Conservation (phyloP, 2,797 vertebrate species). For the Galagoides demidoff region DNA sequence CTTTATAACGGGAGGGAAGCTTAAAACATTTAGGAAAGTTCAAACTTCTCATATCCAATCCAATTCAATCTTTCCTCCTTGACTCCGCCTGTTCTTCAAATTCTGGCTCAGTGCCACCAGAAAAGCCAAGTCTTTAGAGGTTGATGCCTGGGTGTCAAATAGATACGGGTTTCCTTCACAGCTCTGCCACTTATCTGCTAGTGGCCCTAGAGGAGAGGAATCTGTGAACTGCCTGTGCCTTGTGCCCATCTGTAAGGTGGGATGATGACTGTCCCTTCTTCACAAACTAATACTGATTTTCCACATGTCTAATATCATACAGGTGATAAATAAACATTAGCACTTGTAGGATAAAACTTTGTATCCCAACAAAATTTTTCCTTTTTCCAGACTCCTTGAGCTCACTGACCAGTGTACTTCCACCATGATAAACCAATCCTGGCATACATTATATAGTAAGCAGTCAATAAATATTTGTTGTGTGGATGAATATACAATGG, state of each 20-base stretch:
- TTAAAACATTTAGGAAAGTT: conserved; percentile 6
- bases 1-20: not conserved
- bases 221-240: not conserved
- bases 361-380: not conserved
- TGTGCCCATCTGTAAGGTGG: not conserved
- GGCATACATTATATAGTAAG: conserved; percentile 30
- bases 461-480: not conserved
- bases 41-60: not conserved
- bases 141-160: not conserved
- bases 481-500: not conserved
- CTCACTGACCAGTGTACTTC: not conserved
- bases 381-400: not conserved
- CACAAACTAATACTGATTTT: not conserved
- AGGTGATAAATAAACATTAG: not conserved
- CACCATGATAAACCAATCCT: conserved; percentile 4
- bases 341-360: not conserved
- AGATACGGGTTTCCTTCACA: not conserved
- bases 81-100: not conserved
- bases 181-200: not conserved
- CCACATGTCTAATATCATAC: not conserved
- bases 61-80: not conserved
- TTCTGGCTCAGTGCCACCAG: not conserved
- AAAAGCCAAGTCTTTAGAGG: not conserved
- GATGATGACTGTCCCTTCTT: not conserved
- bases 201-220: not conserved